Evolutionary conservation across 2,113 vertebrate species (phyloP), one percentile per base, ranked within the genome.

Genomic region (Beaufortia kweichowensis): DNA sequence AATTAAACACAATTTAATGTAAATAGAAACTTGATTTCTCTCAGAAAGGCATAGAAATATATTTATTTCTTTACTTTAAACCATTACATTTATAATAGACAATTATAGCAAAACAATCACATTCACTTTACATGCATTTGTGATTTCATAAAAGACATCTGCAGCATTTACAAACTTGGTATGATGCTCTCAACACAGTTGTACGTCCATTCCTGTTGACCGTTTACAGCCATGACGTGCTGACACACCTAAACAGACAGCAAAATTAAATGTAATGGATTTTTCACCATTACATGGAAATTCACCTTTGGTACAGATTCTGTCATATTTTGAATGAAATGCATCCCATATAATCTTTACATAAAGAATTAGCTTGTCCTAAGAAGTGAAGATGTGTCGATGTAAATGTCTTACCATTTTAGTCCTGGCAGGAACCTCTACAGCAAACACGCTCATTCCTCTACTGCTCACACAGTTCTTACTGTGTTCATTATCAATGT

Each of bases 341-440:
- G 29, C 50, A 23, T 19, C 7, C 23, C 21, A 26, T 19, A 14
- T 5, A 8, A 4, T 15, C 9, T 14, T 39, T 17, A 39, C 3
- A 43, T 17, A 46, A 21, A 1, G 29, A 48, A n/a, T 10, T 35
- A 19, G 19, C 12, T 46, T 46, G 41, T 15, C 14, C 53, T 53
- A 29, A 48, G 19, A 19, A 70, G 67, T 11, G 3, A 31, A 35
- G 39, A 55, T 35, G 15, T n/a, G n/a, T 19, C 50, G 29, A 41
- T 56, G n/a, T 41, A 12, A 11, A 5, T 14, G 39, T 62, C 61
- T 87, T 90, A 97, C 96, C 94, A 92, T 94, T 81, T 90, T 92
- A 70, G 94, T 93, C 77, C 91, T 93, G 33, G 93, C 90, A 64
- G 95, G 93, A 79, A 98, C 93, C 90, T 98, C 96, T 6, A 98